These are phyloP conservation scores for Achatina immaculata DNA, from an alignment of 1,140 invertebrate genomes.

Conservation along the genomic window DNA sequence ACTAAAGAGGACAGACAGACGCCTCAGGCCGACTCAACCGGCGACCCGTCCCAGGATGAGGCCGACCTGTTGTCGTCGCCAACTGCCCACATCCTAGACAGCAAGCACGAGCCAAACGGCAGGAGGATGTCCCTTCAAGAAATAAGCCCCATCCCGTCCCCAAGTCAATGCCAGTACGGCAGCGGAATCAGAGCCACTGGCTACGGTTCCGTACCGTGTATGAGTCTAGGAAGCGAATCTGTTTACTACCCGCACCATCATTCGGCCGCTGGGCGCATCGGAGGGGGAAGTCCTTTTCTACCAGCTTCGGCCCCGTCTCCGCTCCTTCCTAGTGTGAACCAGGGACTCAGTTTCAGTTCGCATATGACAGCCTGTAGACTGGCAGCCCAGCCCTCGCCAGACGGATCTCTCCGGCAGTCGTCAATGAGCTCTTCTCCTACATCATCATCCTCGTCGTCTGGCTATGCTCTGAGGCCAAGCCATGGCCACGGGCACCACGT, in stretches of 20 bases:
- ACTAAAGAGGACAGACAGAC: neutral
- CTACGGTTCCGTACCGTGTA: neutral
- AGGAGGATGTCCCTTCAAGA: neutral
- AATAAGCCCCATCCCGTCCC: neutral
- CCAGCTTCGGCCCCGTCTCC: conserved; percentile 45
- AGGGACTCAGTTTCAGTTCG: conserved; percentile 42
- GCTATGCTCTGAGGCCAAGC: conserved; percentile 30
- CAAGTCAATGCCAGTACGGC: conserved; percentile 19
- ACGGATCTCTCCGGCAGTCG: conserved; percentile 55
- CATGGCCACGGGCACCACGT: conserved; percentile 42
- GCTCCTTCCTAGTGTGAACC: conserved; percentile 13
- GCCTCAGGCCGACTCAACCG: neutral
- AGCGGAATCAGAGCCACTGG: neutral
- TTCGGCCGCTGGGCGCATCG: conserved; percentile 45
- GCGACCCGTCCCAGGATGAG: neutral
- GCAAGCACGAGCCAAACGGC: neutral
- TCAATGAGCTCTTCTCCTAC: conserved; percentile 38
- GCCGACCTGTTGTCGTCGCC: neutral
- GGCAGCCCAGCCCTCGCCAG: conserved; percentile 47
- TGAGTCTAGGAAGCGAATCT: neutral
- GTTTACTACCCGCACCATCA: conserved; percentile 56
- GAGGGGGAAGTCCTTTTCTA: conserved; percentile 49
- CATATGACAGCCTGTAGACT: conserved; percentile 62
- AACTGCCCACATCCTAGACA: neutral
- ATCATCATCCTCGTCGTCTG: conserved; percentile 45